Evolutionary conservation across 2,113 vertebrate genomes (phyloP).

Genomic region (Scolopax mira): DNA sequence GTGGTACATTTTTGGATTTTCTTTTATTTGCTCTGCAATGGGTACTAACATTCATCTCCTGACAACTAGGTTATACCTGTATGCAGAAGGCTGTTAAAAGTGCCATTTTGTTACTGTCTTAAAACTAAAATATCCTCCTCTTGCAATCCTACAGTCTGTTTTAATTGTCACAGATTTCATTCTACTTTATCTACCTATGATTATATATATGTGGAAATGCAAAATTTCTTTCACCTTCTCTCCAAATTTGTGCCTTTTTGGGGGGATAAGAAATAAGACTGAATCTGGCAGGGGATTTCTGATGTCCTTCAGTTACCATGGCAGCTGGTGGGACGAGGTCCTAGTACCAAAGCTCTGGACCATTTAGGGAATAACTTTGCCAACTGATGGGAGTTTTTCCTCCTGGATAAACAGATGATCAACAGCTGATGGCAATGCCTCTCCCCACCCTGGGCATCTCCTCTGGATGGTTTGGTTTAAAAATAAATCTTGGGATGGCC

Average conservation of each 20-base stretch:
- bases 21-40: constrained; percentile 32
- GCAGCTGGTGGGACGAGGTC: not conserved
- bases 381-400: not conserved
- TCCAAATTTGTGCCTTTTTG: not conserved
- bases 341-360: not conserved
- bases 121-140: not conserved
- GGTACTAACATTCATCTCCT: not conserved
- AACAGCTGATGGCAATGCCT: not conserved
- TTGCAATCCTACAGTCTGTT: not conserved
- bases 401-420: not conserved
- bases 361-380: not conserved
- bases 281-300: not conserved
- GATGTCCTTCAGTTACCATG: not conserved
- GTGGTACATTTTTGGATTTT: constrained; percentile 63
- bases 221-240: not conserved
- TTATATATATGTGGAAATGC: rapidly evolving
- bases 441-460: not conserved
- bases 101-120: not conserved
- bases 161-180: not conserved
- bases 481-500: not conserved
- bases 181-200: not conserved
- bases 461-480: not conserved
- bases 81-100: not conserved
- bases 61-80: constrained; percentile 50
- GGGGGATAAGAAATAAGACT: not conserved